Evolutionary conservation across 2,888 invertebrate species (phyloP).

Genomic region (Campoplex capitator): DNA sequence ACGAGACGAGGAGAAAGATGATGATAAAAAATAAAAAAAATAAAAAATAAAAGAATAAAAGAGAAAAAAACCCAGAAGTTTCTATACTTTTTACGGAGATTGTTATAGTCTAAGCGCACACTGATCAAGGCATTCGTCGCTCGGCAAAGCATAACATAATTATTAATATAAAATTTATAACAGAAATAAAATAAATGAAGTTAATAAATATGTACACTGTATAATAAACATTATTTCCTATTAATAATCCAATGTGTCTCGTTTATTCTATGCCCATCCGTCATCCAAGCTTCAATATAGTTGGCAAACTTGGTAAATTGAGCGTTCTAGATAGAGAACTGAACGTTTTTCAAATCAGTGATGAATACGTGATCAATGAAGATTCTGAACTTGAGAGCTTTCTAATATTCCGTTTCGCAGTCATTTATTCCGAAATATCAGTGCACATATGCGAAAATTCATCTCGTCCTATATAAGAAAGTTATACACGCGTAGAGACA

Average conservation of each 20-base stretch:
- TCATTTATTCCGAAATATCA: no score
- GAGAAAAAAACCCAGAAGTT: conserved; percentile 82
- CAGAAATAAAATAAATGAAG: conserved; percentile 85
- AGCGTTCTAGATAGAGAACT: not conserved
- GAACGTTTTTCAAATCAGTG: not conserved
- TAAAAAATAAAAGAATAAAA: conserved; percentile 52
- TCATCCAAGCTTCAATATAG: not conserved
- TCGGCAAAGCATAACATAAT: conserved; percentile 84
- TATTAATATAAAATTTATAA: conserved; percentile 85
- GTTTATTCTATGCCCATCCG: conserved; percentile 33
- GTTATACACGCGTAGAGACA: no score
- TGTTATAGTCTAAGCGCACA: conserved; percentile 84
- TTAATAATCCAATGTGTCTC: conserved; percentile 79
- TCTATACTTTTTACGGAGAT: conserved; percentile 85
- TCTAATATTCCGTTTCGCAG: not conserved
- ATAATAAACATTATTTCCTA: conserved; percentile 85
- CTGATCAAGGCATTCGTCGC: conserved; percentile 84
- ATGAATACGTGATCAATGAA: not conserved
- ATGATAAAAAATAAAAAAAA: conserved; percentile 38
- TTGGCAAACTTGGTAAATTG: not conserved
- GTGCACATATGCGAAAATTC: no score
- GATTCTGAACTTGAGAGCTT: not conserved
- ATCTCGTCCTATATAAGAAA: no score
- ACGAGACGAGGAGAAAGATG: conserved; percentile 39
- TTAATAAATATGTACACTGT: conserved; percentile 85